These are phyloP conservation scores for Podarcis siculus DNA, from an alignment of 2,797 vertebrate genomes.

Conservation along the genomic window DNA sequence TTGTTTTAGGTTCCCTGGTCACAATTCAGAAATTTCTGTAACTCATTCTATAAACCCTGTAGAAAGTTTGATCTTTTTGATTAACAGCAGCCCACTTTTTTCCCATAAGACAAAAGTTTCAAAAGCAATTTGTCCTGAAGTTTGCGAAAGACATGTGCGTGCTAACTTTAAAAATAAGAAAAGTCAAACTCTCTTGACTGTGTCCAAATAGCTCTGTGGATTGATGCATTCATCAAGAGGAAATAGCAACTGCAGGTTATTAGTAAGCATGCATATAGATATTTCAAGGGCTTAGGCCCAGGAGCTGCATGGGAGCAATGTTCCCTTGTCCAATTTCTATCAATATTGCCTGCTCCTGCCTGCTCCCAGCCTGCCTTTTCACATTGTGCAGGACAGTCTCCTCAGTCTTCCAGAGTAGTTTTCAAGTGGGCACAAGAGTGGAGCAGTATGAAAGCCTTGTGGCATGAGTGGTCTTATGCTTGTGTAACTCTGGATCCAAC, in stretches of 20 bases:
- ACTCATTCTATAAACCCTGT: neutral
- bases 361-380: neutral
- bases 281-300: neutral
- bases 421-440: neutral
- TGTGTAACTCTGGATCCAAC: neutral
- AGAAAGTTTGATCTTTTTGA: neutral
- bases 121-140: neutral
- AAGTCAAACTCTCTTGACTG: neutral
- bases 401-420: neutral
- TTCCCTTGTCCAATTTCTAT: neutral
- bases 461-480: neutral
- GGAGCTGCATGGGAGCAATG: neutral
- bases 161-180: neutral
- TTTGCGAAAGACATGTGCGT: neutral
- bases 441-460: neutral
- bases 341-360: neutral
- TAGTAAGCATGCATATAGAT: neutral
- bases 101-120: neutral
- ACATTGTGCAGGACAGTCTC: neutral
- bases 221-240: constrained; percentile 10
- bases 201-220: neutral
- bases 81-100: neutral
- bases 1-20: neutral
- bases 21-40: neutral
- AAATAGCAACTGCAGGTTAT: neutral